Conservation (phyloP, 2,113 vertebrate genomes). For the Thamnaconus septentrionalis region DNA sequence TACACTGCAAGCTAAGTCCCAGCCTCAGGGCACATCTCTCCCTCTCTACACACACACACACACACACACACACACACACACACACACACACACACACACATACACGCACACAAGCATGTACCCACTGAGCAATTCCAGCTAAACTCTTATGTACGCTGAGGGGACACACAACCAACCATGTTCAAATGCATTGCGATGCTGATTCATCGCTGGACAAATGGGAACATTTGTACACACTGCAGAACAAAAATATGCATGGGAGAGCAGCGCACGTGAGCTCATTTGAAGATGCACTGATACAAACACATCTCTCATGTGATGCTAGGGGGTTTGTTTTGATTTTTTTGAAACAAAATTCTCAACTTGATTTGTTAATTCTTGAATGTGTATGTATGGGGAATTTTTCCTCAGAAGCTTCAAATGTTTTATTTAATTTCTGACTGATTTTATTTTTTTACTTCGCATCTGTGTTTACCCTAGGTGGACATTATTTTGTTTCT, state of each 20-base stretch:
- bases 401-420: no score
- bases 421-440: no score
- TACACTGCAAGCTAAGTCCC: conserved; percentile 44
- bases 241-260: conserved; percentile 11
- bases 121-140: background rate
- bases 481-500: no score
- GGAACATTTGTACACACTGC: conserved; percentile 2
- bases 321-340: no score
- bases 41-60: background rate
- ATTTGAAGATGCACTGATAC: background rate
- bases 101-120: background rate
- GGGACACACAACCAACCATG: conserved; percentile 5
- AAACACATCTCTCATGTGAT: no score
- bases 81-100: background rate
- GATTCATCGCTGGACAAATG: conserved; percentile 21
- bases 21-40: conserved; percentile 32
- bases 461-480: no score
- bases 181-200: conserved; percentile 7
- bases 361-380: no score
- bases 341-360: no score
- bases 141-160: background rate
- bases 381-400: no score
- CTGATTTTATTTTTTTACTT: no score
- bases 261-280: conserved; percentile 1
- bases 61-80: background rate